Evolutionary conservation across 2,113 vertebrate species (phyloP), one percentile per base, ranked within the genome.

Genomic region (Madoqua kirkii): DNA sequence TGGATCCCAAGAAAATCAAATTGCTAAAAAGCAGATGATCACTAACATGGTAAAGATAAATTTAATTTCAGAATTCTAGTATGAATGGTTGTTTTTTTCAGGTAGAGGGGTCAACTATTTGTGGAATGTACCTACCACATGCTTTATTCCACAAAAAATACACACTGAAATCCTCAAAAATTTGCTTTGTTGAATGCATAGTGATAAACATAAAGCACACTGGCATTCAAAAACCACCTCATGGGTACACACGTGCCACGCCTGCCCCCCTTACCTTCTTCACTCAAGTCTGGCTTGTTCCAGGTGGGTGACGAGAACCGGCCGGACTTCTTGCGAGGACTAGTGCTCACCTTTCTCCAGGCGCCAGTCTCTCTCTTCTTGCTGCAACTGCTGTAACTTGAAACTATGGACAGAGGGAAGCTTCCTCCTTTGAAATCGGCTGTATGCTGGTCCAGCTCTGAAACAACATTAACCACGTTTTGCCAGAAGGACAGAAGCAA

Each of bases 281-380:
- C 91, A 54, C 96, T 97, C 94, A 88, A 98, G 97, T 95, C 99
- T 60, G 64, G 98, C 89, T 98, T 98, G 92, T 95, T 99, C 99
- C 99, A 99, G 48, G 97, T 96, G 16, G 98, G 97, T 64, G 99
- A 93, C 5, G 98, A 96, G 87, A 98, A 97, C 13, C 98, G 97
- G 94, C 98, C 96, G 59, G 99, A 98, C 96, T 99, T 99, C 98
- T 99, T 99, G 16, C 99, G 98, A 54, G 99, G 99, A 97, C 99
- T 99, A 95, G 99, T 99, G 98, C 99, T 99, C 98, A 99, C 99
- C 98, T 99, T 99, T 98, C 99, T 99, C 99, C 99, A 99, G 94
- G 99, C 98, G 91, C 98, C 93, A 64, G 98, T 98, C 87, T 99
- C 99, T 86, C 98, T 99, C 97, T 99, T 99, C 96, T 99, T 99